phyloP scores from a whole-genome alignment of 2,797 vertebrate genomes.

The Cygnus olor region DNA sequence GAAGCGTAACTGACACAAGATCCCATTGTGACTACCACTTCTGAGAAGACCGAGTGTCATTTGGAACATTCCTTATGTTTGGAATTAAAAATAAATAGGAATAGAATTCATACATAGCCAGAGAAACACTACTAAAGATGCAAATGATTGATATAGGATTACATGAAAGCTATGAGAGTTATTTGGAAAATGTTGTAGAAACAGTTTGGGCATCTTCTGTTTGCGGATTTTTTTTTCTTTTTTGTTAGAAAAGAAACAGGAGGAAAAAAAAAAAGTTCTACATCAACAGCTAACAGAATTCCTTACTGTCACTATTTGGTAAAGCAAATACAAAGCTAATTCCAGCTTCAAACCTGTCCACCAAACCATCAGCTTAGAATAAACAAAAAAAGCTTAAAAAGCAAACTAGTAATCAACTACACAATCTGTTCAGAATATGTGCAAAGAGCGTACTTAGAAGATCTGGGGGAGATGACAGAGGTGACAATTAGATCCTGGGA shows the following conservation, averaged over 20 bases:
- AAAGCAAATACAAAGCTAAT: background rate
- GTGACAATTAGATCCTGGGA: background rate
- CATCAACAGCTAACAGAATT: background rate
- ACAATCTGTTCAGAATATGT: background rate
- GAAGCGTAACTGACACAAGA: background rate
- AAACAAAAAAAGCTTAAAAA: background rate
- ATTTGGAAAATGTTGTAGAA: background rate
- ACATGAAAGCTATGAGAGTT: background rate
- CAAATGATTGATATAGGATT: background rate
- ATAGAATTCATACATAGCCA: background rate
- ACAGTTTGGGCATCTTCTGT: background rate
- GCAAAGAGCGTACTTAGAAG: background rate
- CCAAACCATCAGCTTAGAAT: background rate
- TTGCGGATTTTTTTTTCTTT: background rate
- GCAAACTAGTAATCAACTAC: background rate
- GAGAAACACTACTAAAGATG: background rate
- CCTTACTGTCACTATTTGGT: background rate
- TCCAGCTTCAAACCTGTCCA: background rate
- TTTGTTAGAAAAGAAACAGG: background rate
- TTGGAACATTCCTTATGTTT: background rate
- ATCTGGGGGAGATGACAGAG: background rate
- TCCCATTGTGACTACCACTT: fast-evolving
- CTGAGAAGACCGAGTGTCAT: background rate
- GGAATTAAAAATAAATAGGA: background rate
- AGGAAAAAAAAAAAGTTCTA: background rate